Percentiles rank a stretch among this genome's conserved stretches.
Evolutionary conservation across 23 tunicate genomes (phyloP).

Genomic region (Phallusia fumigata): DNA sequence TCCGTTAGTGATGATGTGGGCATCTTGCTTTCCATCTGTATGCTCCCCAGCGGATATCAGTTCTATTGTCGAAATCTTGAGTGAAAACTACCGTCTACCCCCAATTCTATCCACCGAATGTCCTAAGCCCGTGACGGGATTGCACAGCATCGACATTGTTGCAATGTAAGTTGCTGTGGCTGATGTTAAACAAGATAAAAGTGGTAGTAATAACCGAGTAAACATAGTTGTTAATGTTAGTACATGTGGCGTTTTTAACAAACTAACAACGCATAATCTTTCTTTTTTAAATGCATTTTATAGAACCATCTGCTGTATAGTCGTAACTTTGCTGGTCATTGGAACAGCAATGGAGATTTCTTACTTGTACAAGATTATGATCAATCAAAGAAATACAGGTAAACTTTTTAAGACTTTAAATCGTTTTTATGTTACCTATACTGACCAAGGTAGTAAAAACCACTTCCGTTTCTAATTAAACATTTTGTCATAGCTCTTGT

Average conservation of each 20-base stretch:
- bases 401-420: too few relatives aligned
- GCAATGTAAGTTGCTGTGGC: slow-evolving; percentile 34
- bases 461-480: too few relatives aligned
- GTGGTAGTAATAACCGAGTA: too few relatives aligned
- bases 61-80: neutral
- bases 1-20: slow-evolving; percentile 48
- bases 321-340: neutral
- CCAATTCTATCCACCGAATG: slow-evolving; percentile 2
- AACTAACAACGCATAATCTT: too few relatives aligned
- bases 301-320: neutral
- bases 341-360: neutral
- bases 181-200: too few relatives aligned
- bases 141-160: slow-evolving; percentile 17
- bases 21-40: slow-evolving; percentile 50
- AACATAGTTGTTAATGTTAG: too few relatives aligned
- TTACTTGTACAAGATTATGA: too few relatives aligned
- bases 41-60: slow-evolving; percentile 16
- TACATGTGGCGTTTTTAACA: too few relatives aligned
- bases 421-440: too few relatives aligned
- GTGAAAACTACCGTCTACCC: neutral
- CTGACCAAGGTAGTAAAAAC: too few relatives aligned
- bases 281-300: neutral
- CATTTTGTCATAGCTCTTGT: too few relatives aligned
- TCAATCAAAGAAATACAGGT: too few relatives aligned
- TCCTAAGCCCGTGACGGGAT: neutral